Conservation (phyloP, 1,140 invertebrate genomes). For the Trissolcus basalis region DNA sequence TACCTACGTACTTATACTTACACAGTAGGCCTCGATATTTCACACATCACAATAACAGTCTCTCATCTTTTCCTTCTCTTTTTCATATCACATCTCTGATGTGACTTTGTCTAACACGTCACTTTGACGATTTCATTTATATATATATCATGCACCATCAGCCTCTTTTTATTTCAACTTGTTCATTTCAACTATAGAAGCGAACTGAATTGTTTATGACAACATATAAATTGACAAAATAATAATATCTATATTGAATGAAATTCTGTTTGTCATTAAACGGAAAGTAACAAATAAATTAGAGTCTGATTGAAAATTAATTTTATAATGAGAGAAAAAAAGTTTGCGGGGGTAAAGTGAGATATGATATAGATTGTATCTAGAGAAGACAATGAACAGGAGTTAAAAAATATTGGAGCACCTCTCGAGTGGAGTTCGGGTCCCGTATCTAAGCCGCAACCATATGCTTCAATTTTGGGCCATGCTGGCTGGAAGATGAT, state of each 20-base stretch:
- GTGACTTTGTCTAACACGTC: not conserved
- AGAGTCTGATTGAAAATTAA: no score
- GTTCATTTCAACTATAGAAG: no score
- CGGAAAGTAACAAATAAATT: no score
- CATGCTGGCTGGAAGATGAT: conserved; percentile 66
- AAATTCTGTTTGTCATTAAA: no score
- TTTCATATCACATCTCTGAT: not conserved
- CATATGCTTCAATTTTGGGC: conserved; percentile 62
- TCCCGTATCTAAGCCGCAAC: conserved; percentile 49
- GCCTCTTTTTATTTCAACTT: no score
- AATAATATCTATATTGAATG: no score
- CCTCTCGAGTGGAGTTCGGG: conserved; percentile 12
- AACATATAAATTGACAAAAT: no score
- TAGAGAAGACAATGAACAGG: conserved; percentile 2
- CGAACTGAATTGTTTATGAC: no score
- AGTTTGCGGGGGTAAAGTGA: no score
- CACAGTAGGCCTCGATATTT: conserved; percentile 50
- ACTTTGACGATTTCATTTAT: no score
- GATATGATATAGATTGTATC: not conserved
- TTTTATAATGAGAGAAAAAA: no score
- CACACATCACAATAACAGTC: conserved; percentile 50
- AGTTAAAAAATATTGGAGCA: conserved; percentile 13
- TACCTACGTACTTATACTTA: conserved; percentile 45
- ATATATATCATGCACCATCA: no score
- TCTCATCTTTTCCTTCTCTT: not conserved